Base-by-base conservation (phyloP, 2,888 invertebrate species). In the Drosophila borborema region DNA sequence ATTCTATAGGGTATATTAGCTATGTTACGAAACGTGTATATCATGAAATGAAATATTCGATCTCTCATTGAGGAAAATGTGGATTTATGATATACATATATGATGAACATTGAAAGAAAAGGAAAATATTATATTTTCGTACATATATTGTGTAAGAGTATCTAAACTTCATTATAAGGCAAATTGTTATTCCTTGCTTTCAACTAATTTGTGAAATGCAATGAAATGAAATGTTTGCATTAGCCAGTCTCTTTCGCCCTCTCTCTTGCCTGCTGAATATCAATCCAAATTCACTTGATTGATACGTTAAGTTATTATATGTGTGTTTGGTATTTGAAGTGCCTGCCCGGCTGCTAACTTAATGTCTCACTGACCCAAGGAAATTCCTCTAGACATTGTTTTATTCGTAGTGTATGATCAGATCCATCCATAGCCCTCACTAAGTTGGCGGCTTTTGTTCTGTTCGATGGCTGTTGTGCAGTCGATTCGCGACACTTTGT, bases 241-340 rank as follows among this genome's bases (percentile, higher is more conserved):
- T 43, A 38, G 3, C 48, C 18, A n/a, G 9, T 28, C 16, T 23
- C 36, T 16, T 2, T 31, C 14, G 6, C 55, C 0, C 40, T 16
- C 43, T 18, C 14, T 12, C 20, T 10, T 20, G 14, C 20, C 23
- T 2, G 2, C 23, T 46, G 34, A 18, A 3, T 18, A n/a, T 20
- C 5, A 23, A 41, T 55, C n/a, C 12, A 58, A 41, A 58, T 69
- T 54, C 46, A 58, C 41, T 36, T 61, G 28, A 69, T 69, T 61
- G 61, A 71, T 64, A 58, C 51, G 34, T 23, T 36, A 1, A 31
- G 45, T 34, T 38, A 14, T 38, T 31, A 7, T 40, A 10, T 41
- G 41, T 43, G 14, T 43, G 14, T 18, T 14, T 34, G 40, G 20
- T 31, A 40, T 43, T 58, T 41, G 28, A 49, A 10, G 40, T 60